Evolutionary conservation across 2,797 vertebrate species (phyloP), one percentile per base, ranked within the genome.

Genomic region (Melanotaenia pygmaea): DNA sequence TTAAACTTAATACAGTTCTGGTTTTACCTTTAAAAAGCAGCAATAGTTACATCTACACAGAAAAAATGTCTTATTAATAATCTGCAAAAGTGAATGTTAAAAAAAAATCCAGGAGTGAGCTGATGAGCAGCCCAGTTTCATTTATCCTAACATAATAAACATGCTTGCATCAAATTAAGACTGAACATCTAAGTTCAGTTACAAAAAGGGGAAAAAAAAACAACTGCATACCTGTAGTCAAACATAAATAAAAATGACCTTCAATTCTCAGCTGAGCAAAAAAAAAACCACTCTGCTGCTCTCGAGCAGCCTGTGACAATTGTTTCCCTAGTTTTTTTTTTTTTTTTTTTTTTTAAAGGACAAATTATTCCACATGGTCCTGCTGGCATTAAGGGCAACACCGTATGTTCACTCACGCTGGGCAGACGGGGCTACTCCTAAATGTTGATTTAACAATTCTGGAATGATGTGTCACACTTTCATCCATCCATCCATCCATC

Each of bases 221-320:
- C 18, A 47, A 47, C 43, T 47, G 43, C 43, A 47, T 47, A n/a
- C 45, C 45, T 47, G 45, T 47, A 47, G 45, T n/a, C 18, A 47
- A 47, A 47, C 45, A 47, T 47, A n/a, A 47, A 47, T n/a, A n/a
- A 47, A 47, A 47, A 47, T 47, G 45, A 47, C 45, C 45, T 47
- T 47, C 45, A 47, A 7, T 47, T 20, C 18, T n/a, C 45, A n/a
- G 7, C 45, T 5, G 18, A 8, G 20, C n/a, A 8, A n/a, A 6
- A 20, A n/a, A 47, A n/a, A 47, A 47, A n/a, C 7, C 8, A 6
- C 45, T 47, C 20, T 47, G 45, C 45, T 47, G 43, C 43, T 47
- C 6, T 47, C 2, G 1, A 20, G 20, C 18, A 7, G 43, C 6
- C 16, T 7, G 43, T 20, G 4, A 40, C 14, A 40, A 45, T 5